Conservation (phyloP, 1,140 invertebrate genomes). For the Cylas formicarius region DNA sequence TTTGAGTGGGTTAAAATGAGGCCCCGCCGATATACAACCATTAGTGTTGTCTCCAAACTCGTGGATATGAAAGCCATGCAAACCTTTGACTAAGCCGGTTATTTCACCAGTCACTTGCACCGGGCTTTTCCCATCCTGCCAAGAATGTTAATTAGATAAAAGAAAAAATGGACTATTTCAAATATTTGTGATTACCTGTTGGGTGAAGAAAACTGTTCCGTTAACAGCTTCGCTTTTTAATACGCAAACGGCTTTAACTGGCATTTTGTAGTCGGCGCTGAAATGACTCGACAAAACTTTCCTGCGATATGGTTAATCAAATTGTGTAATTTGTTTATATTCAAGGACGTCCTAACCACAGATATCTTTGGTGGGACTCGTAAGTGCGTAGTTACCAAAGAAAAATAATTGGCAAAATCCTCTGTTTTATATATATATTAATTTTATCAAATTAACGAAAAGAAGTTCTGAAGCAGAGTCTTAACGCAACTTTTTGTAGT, state of each 20-base stretch:
- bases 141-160: constrained; percentile 10
- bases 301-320: too few species aligned
- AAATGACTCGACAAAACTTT: constrained; percentile 15
- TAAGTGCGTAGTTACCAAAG: too few species aligned
- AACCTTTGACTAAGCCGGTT: constrained; percentile 57
- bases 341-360: too few species aligned
- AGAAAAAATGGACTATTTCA: constrained; percentile 8
- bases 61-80: constrained; percentile 94
- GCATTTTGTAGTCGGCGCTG: constrained; percentile 29
- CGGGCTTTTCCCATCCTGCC: constrained; percentile 44
- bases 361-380: too few species aligned
- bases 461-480: too few species aligned
- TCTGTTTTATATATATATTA: too few species aligned
- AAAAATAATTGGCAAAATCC: too few species aligned
- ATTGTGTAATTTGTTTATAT: too few species aligned
- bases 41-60: constrained; percentile 96
- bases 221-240: constrained; percentile 70
- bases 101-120: constrained; percentile 68
- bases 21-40: constrained; percentile 90
- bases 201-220: constrained; percentile 71
- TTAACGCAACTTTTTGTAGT: too few species aligned
- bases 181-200: constrained; percentile 51
- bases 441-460: too few species aligned
- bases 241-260: constrained; percentile 76
- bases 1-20: constrained; percentile 88